Conservation (phyloP, 2,113 vertebrate genomes). For the Hassar affinis region DNA sequence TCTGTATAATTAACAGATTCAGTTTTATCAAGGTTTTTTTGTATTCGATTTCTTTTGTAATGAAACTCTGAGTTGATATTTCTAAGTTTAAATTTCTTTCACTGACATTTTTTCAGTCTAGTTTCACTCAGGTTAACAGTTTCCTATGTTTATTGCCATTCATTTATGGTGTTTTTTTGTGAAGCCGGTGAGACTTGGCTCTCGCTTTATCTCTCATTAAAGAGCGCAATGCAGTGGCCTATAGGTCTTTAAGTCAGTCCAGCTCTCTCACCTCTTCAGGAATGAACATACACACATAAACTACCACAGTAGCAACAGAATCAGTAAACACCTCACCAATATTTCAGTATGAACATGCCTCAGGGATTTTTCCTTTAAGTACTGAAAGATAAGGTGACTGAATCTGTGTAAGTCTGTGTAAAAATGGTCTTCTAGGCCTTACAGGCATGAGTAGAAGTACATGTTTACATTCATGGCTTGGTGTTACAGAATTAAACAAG, state of each 20-base stretch:
- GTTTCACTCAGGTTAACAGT: not conserved
- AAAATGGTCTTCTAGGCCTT: no score
- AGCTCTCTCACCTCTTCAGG: not conserved
- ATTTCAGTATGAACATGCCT: not conserved
- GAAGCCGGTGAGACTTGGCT: not conserved
- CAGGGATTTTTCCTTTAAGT: not conserved
- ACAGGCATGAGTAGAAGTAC: no score
- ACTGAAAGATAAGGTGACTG: not conserved
- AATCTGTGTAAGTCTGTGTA: no score
- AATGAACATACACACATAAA: not conserved
- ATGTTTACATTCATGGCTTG: no score
- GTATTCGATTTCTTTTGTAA: not conserved
- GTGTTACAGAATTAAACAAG: no score
- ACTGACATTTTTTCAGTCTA: not conserved
- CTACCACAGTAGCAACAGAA: not conserved
- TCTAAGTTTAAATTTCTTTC: not conserved
- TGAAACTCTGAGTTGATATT: not conserved
- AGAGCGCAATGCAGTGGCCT: not conserved
- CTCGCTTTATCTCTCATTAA: not conserved
- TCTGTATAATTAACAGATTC: not conserved
- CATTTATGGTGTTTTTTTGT: no score
- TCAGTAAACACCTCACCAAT: not conserved
- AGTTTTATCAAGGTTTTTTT: no score
- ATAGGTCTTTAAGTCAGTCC: not conserved
- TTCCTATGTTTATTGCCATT: not conserved